Evolutionary conservation across 2,888 invertebrate species (phyloP).

Genomic region (Troilus luridus): DNA sequence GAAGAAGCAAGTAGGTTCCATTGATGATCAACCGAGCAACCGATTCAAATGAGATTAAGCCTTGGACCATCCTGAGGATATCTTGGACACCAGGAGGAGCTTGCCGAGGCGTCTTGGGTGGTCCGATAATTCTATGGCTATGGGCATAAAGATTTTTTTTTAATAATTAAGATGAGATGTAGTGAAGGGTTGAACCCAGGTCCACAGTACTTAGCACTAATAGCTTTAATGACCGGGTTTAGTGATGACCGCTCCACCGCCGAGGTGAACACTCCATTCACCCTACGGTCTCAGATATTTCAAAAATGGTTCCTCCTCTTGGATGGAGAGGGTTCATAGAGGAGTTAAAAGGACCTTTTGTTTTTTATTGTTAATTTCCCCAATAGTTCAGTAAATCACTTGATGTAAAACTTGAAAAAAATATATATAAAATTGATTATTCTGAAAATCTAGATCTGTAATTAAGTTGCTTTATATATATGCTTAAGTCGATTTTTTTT

Average conservation of each 20-base stretch:
- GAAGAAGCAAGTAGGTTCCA: not conserved
- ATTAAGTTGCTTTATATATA: no score
- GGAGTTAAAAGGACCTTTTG: no score
- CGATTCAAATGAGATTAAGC: not conserved
- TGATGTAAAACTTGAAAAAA: no score
- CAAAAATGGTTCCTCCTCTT: not conserved
- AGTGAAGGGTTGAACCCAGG: not conserved
- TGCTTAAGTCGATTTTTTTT: no score
- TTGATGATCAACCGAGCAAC: not conserved
- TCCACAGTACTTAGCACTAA: not conserved
- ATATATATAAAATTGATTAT: no score
- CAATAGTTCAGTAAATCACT: no score
- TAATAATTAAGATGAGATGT: conserved; percentile 2
- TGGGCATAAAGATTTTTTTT: conserved; percentile 29
- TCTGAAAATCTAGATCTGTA: no score
- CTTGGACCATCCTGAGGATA: not conserved
- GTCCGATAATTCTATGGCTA: not conserved
- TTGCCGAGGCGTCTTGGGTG: not conserved
- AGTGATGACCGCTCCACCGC: not conserved
- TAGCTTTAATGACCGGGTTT: not conserved
- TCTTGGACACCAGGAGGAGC: not conserved
- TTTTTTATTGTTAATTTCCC: no score
- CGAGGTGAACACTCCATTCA: not conserved
- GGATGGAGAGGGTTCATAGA: no score
- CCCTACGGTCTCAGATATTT: not conserved